Conservation (phyloP, 2,888 invertebrate genomes). For the Hypena proboscidalis region DNA sequence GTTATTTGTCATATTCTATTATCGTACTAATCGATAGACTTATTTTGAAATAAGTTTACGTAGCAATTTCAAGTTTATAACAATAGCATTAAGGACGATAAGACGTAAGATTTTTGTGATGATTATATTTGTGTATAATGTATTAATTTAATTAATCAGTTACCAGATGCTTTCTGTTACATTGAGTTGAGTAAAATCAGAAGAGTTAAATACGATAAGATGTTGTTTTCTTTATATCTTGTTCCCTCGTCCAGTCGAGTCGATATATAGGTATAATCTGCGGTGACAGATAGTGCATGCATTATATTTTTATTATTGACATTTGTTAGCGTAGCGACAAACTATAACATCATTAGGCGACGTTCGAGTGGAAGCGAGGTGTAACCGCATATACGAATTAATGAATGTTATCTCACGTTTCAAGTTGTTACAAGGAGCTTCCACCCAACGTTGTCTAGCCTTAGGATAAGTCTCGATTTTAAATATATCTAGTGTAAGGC, state of each 20-base stretch:
- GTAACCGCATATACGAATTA: conserved; percentile 6
- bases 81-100: conserved; percentile 65
- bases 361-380: conserved; percentile 41
- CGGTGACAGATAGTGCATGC: conserved; percentile 49
- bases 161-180: conserved; percentile 81
- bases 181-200: conserved; percentile 81
- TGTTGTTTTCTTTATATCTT: conserved; percentile 77
- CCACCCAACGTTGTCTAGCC: conserved; percentile 39
- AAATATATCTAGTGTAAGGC: conserved; percentile 74
- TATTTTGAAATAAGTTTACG: conserved; percentile 79
- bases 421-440: conserved; percentile 25
- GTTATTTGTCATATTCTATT: conserved; percentile 83
- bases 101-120: conserved; percentile 73
- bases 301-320: conserved; percentile 46
- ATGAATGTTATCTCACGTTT: conserved; percentile 18
- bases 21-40: conserved; percentile 77
- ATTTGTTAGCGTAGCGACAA: conserved; percentile 73
- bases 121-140: conserved; percentile 75
- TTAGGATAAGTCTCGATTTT: conserved; percentile 68
- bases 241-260: conserved; percentile 65
- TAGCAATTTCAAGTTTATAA: conserved; percentile 77
- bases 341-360: conserved; percentile 57
- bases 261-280: conserved; percentile 48
- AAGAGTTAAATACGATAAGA: conserved; percentile 73
- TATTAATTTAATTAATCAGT: conserved; percentile 81